Conservation (phyloP, 30 jellyfish, hydroid and myxozoan genomes). For the Aurelia sp. region DNA sequence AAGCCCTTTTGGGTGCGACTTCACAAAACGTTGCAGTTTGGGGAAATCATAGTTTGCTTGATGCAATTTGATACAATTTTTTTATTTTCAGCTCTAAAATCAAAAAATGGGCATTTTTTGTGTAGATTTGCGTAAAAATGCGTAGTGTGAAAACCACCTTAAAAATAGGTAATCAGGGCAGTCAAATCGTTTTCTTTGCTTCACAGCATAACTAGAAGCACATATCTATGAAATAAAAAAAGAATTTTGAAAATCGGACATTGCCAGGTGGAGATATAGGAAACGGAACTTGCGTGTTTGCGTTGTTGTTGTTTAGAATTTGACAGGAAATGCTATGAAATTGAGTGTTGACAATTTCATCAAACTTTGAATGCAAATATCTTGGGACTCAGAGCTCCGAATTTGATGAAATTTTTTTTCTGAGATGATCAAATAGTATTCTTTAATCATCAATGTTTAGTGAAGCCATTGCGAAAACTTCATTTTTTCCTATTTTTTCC, state of each 20-base stretch:
- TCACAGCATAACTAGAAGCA: background rate
- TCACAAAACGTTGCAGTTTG: background rate
- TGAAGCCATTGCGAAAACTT: too few relatives aligned
- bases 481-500: too few relatives aligned
- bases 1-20: background rate
- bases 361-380: slow-evolving; percentile 1
- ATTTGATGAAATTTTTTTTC: background rate
- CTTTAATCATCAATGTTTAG: background rate
- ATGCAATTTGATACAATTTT: background rate
- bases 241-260: slow-evolving; percentile 12
- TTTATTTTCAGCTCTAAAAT: background rate
- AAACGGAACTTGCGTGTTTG: background rate
- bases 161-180: background rate
- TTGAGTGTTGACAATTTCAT: background rate
- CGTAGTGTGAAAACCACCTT: background rate
- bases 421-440: background rate
- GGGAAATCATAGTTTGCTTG: background rate
- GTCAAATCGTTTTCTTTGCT: background rate
- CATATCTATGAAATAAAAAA: background rate
- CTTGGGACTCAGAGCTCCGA: background rate
- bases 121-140: background rate
- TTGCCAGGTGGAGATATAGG: background rate
- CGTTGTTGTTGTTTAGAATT: background rate
- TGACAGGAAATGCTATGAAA: background rate
- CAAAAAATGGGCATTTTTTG: background rate